Percentiles rank a stretch among this genome's conserved stretches.
Evolutionary conservation across 2,113 vertebrate species (phyloP).

Genomic region (Lutjanus erythropterus): DNA sequence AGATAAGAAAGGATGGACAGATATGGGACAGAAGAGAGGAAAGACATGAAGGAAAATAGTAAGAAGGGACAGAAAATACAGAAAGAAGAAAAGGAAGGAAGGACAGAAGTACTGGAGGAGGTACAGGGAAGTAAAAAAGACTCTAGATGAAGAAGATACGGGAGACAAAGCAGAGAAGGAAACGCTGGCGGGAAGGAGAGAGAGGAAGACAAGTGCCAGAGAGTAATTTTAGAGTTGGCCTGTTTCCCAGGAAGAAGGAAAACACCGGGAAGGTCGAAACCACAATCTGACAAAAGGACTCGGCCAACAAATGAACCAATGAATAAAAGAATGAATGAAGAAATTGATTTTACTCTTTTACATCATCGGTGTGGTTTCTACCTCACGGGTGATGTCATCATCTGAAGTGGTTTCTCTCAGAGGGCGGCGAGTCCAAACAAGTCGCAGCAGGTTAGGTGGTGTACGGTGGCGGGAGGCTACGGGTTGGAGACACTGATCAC

Average conservation of each 20-base stretch:
- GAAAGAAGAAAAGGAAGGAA: background rate
- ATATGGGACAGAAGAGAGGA: background rate
- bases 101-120: background rate
- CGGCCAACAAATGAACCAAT: constrained; percentile 21
- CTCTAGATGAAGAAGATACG: background rate
- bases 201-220: constrained; percentile 12
- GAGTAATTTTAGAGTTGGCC: constrained; percentile 41
- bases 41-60: background rate
- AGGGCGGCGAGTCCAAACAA: too few relatives aligned
- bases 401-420: background rate
- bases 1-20: background rate
- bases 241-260: constrained; percentile 41
- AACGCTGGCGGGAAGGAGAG: background rate
- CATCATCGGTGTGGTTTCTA: background rate
- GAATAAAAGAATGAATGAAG: background rate
- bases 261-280: constrained; percentile 45
- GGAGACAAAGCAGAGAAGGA: background rate
- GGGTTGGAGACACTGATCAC: too few relatives aligned
- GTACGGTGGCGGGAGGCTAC: too few relatives aligned
- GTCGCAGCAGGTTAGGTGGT: background rate
- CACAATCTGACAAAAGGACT: constrained; percentile 36
- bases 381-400: constrained; percentile 10
- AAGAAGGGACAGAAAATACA: background rate
- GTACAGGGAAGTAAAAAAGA: background rate
- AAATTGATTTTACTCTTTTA: background rate